Percentiles rank a stretch among this genome's conserved stretches.
Conservation (phyloP, 2,113 vertebrate genomes). For the Aegotheles bennettii region DNA sequence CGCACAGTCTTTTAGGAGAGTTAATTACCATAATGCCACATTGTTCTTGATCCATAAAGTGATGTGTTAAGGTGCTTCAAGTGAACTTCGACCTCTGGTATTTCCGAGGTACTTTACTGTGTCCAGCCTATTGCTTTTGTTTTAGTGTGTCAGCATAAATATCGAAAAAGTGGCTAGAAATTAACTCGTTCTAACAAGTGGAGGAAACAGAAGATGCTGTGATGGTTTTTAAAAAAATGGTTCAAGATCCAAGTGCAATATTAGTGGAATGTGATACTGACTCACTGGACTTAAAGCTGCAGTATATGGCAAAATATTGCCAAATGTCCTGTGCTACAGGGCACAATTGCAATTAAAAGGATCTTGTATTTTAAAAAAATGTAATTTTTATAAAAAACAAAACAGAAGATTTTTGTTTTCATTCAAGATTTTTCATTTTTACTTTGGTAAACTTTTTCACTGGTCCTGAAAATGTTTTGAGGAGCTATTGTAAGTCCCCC, state of each 20-base stretch:
- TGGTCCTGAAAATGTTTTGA: conserved; percentile 78
- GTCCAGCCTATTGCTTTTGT: conserved; percentile 77
- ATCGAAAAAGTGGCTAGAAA: conserved; percentile 74
- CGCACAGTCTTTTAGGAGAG: conserved; percentile 73
- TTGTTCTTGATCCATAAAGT: conserved; percentile 75
- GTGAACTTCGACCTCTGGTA: conserved; percentile 74
- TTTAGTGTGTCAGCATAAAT: conserved; percentile 78
- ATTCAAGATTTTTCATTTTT: conserved; percentile 85
- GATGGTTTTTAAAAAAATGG: conserved; percentile 42
- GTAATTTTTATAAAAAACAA: conserved; percentile 82
- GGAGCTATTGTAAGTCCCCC: conserved; percentile 75
- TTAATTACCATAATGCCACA: conserved; percentile 75
- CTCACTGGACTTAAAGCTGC: conserved; percentile 78
- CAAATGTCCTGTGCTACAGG: conserved; percentile 78
- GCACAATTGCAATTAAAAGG: conserved; percentile 77
- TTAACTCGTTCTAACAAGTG: conserved; percentile 75
- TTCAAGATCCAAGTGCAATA: conserved; percentile 84
- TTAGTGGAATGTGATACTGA: conserved; percentile 84
- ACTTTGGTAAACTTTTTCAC: conserved; percentile 83
- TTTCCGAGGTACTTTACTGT: conserved; percentile 70
- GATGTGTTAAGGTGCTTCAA: conserved; percentile 76
- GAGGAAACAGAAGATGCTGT: conserved; percentile 75
- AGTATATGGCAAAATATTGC: conserved; percentile 74
- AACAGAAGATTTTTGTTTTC: conserved; percentile 76
- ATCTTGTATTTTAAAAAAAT: conserved; percentile 85